Evolutionary conservation across 1,140 invertebrate species (phyloP).

Genomic region (Ctenoplectra terminalis): DNA sequence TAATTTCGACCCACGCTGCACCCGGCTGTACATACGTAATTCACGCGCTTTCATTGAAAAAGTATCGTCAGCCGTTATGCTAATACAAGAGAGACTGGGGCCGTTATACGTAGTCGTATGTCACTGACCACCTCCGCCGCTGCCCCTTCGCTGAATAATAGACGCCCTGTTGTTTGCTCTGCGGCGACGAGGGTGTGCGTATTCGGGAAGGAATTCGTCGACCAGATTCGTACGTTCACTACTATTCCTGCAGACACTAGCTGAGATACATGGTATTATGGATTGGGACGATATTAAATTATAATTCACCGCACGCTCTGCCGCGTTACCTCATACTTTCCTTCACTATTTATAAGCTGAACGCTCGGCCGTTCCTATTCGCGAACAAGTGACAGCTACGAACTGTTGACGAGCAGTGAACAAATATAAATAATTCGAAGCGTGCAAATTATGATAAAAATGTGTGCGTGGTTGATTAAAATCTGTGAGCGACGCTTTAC

Average conservation of each 20-base stretch:
- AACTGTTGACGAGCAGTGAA: constrained; percentile 47
- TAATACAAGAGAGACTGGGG: constrained; percentile 69
- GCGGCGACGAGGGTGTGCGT: neutral
- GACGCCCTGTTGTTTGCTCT: constrained; percentile 15
- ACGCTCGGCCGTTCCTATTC: constrained; percentile 52
- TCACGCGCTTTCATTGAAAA: constrained; percentile 73
- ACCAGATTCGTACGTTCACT: constrained; percentile 26
- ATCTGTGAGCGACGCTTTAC: no score
- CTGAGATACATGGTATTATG: constrained; percentile 32
- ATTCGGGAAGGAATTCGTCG: constrained; percentile 19
- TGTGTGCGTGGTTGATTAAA: no score
- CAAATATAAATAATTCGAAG: no score
- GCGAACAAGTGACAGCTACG: constrained; percentile 60
- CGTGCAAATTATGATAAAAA: no score
- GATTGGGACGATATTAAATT: constrained; percentile 64
- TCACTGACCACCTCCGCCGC: constrained; percentile 79
- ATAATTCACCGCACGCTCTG: constrained; percentile 72
- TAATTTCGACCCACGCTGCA: constrained; percentile 71
- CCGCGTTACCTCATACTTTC: constrained; percentile 72
- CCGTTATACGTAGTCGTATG: constrained; percentile 75
- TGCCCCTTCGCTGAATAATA: constrained; percentile 26
- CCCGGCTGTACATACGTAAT: constrained; percentile 71
- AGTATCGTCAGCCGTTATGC: constrained; percentile 76
- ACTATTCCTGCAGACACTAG: neutral
- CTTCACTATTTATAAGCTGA: constrained; percentile 74